These are phyloP conservation scores for Drosophila nebulosa DNA, from an alignment of 1,140 invertebrate species.

Conservation along the genomic window DNA sequence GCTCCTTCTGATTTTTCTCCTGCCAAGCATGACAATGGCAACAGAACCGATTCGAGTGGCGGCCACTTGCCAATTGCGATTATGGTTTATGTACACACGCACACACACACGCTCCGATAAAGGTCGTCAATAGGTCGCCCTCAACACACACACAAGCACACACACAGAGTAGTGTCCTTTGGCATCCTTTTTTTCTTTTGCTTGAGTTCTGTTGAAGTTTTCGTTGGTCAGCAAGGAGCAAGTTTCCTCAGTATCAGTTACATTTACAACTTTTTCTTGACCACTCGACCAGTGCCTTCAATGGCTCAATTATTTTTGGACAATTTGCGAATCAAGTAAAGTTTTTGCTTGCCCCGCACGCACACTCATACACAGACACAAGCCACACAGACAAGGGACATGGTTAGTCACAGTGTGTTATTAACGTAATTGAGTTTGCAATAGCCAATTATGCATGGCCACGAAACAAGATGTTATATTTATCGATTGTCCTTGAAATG, in stretches of 20 bases:
- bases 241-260: slow-evolving; percentile 61
- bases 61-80: slow-evolving; percentile 78
- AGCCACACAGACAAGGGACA: slow-evolving; percentile 27
- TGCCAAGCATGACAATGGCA: slow-evolving; percentile 70
- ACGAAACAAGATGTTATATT: slow-evolving; percentile 20
- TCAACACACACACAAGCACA: background rate
- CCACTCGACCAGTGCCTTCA: slow-evolving; percentile 69
- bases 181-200: slow-evolving; percentile 10
- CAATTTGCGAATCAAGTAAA: slow-evolving; percentile 47
- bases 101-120: slow-evolving; percentile 45
- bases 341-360: slow-evolving; percentile 27
- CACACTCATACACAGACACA: slow-evolving; percentile 37
- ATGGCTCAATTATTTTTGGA: slow-evolving; percentile 72
- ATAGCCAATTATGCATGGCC: slow-evolving; percentile 42
- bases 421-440: slow-evolving; percentile 55
- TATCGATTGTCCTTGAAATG: slow-evolving; percentile 47
- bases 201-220: background rate
- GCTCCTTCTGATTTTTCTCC: background rate
- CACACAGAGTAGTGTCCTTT: slow-evolving; percentile 3
- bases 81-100: slow-evolving; percentile 70
- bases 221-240: slow-evolving; percentile 53
- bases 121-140: slow-evolving; percentile 77
- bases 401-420: slow-evolving; percentile 47
- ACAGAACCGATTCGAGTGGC: slow-evolving; percentile 63
- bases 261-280: slow-evolving; percentile 57